phyloP scores from a whole-genome alignment of 2,888 invertebrate genomes.

The Saturnia japonica region DNA sequence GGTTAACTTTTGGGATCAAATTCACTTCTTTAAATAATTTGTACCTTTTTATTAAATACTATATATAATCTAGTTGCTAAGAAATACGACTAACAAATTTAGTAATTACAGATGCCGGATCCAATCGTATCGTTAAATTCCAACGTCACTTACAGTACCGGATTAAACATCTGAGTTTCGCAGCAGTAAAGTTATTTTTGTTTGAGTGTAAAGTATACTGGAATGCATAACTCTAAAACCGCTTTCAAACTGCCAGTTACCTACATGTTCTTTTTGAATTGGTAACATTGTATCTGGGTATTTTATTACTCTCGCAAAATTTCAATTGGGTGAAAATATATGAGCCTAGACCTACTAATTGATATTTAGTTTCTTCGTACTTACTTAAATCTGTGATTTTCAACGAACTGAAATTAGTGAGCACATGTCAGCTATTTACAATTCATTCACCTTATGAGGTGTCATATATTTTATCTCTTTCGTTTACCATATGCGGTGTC shows the following conservation, averaged over 20 bases:
- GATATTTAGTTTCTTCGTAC: background rate
- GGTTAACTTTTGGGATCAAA: background rate
- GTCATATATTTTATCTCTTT: slow-evolving; percentile 49
- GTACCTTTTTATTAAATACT: too few relatives aligned
- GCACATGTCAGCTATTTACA: slow-evolving; percentile 47
- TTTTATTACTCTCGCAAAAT: background rate
- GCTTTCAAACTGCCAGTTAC: slow-evolving; percentile 37
- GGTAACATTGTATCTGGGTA: slow-evolving; percentile 14
- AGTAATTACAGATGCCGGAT: slow-evolving; percentile 26
- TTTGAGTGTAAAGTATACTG: slow-evolving; percentile 39
- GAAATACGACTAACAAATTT: slow-evolving; percentile 25
- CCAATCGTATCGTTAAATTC: slow-evolving; percentile 24
- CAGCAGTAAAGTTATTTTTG: slow-evolving; percentile 43
- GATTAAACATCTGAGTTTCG: slow-evolving; percentile 29
- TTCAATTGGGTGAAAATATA: slow-evolving; percentile 1
- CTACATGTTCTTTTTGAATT: slow-evolving; percentile 23
- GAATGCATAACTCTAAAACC: slow-evolving; percentile 41
- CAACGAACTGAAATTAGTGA: slow-evolving; percentile 36
- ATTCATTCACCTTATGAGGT: slow-evolving; percentile 64
- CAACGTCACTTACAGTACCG: slow-evolving; percentile 24
- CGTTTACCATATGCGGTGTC: slow-evolving; percentile 39
- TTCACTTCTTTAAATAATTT: background rate
- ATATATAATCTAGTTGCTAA: slow-evolving; percentile 16
- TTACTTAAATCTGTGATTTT: slow-evolving; percentile 24
- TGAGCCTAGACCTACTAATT: slow-evolving; percentile 8